phyloP scores from a whole-genome alignment of 2,113 vertebrate genomes.

The Melospiza georgiana region DNA sequence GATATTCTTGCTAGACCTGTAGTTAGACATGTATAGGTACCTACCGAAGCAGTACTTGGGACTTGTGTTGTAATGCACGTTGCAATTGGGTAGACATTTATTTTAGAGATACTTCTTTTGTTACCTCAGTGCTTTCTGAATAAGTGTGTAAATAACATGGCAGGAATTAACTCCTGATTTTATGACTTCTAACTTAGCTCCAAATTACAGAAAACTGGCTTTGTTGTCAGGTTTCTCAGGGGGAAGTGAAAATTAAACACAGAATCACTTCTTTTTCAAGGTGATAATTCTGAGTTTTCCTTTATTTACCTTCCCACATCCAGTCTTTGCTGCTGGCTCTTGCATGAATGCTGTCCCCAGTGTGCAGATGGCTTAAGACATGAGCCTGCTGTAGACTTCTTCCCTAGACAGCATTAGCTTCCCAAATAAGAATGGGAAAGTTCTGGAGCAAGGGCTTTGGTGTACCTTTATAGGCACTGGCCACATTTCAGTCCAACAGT shows the following conservation, averaged over 20 bases:
- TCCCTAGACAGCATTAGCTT: background rate
- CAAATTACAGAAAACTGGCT: background rate
- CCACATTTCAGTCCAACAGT: fast-evolving
- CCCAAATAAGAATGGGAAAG: background rate
- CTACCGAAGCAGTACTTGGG: background rate
- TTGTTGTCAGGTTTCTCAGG: background rate
- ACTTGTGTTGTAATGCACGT: background rate
- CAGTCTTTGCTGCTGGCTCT: background rate
- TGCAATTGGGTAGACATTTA: background rate
- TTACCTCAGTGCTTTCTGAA: background rate
- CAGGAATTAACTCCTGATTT: background rate
- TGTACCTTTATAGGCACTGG: background rate
- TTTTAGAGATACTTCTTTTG: background rate
- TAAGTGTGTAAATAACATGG: background rate
- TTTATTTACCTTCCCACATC: background rate
- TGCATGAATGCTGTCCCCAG: background rate
- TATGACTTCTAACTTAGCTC: background rate
- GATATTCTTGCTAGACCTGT: background rate
- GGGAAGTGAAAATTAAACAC: background rate
- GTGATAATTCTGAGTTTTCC: background rate
- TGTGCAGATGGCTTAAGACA: background rate
- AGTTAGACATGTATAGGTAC: background rate
- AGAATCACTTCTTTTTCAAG: background rate
- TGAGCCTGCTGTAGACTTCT: background rate
- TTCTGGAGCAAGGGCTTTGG: background rate